Conservation (phyloP, 64 coral and sea anemone genomes). For the Porites lutea region DNA sequence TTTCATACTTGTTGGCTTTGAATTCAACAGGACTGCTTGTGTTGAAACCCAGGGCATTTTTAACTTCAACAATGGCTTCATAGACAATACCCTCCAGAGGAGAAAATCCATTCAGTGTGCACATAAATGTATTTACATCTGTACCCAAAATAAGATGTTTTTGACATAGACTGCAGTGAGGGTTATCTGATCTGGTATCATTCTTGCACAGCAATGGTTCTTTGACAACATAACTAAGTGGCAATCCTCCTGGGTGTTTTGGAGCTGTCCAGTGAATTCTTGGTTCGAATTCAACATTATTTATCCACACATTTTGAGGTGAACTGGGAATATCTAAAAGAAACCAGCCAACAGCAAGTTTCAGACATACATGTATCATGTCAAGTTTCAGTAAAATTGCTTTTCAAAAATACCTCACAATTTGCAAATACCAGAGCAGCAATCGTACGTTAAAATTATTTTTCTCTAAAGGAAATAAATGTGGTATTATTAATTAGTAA, state of each 20-base stretch:
- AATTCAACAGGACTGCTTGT: conserved; percentile 8
- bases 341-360: neutral
- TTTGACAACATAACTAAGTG: conserved; percentile 14
- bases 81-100: neutral
- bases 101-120: neutral
- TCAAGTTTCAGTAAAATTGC: no score
- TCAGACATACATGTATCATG: no score
- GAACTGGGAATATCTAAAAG: conserved; percentile 30
- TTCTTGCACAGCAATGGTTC: conserved; percentile 1
- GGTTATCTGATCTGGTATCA: neutral
- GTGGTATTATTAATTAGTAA: no score
- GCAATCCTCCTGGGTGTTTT: neutral
- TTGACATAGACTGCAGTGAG: neutral
- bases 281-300: conserved; percentile 24
- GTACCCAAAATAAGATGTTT: neutral
- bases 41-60: neutral
- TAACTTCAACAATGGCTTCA: conserved; percentile 16
- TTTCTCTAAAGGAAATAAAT: no score
- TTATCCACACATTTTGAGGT: conserved; percentile 17
- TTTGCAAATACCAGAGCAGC: no score
- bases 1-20: neutral
- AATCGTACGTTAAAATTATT: no score
- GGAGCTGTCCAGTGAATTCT: conserved; percentile 26
- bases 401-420: no score
- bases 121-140: neutral